Percentiles rank a stretch among this genome's conserved stretches.
These are phyloP conservation scores for Drosophila stalkeri DNA, from an alignment of 2,888 invertebrate species.

Conservation along the genomic window DNA sequence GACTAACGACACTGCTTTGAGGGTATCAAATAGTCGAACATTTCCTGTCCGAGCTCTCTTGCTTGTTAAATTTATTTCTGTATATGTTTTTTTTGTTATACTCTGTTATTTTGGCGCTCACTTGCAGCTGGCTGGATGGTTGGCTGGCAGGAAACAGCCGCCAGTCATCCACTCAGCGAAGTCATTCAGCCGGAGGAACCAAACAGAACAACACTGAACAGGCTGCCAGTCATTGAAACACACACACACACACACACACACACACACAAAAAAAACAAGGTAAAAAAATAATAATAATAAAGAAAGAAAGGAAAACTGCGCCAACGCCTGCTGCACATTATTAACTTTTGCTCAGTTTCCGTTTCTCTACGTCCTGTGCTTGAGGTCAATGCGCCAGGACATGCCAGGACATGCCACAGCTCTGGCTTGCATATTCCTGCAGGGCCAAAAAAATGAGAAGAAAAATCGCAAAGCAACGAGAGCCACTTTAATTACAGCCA, in stretches of 20 bases:
- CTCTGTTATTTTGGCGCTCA: conserved; percentile 46
- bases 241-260: neutral
- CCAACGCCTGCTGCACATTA: conserved; percentile 68
- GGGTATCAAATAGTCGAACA: neutral
- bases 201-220: conserved; percentile 21
- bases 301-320: conserved; percentile 35
- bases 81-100: conserved; percentile 11
- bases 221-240: conserved; percentile 55
- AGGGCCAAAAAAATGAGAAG: conserved; percentile 12
- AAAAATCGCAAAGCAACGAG: conserved; percentile 39
- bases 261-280: conserved; percentile 8
- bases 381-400: conserved; percentile 48
- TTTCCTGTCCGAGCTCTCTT: neutral
- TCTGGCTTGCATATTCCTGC: conserved; percentile 31
- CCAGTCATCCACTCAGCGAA: conserved; percentile 55
- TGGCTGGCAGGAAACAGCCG: conserved; percentile 53
- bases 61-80: conserved; percentile 18
- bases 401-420: conserved; percentile 28
- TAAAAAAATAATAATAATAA: conserved; percentile 5
- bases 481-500: conserved; percentile 69
- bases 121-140: conserved; percentile 48
- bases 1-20: neutral
- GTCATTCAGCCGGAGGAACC: conserved; percentile 56
- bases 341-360: conserved; percentile 61
- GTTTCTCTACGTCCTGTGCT: conserved; percentile 30